Evolutionary conservation across 2,888 invertebrate genomes (phyloP).

Genomic region (Sarcophaga variegata): DNA sequence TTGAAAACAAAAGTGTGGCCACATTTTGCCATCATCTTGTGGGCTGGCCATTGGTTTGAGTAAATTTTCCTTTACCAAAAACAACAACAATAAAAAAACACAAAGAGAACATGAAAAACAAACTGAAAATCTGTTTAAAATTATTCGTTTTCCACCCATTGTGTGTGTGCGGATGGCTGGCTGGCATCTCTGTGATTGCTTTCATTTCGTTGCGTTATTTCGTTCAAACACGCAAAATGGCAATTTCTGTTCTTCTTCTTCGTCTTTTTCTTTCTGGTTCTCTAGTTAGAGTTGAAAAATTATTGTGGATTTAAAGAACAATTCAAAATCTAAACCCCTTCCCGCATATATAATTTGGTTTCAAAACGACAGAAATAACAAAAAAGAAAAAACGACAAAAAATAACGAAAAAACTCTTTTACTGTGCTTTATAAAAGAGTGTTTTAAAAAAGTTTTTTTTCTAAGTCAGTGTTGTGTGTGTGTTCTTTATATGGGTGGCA

Average conservation of each 20-base stretch:
- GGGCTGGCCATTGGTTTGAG: slow-evolving; percentile 40
- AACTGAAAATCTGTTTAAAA: neutral
- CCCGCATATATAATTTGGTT: neutral
- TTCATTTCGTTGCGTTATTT: slow-evolving; percentile 62
- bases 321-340: slow-evolving; percentile 4
- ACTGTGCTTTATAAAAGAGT: neutral
- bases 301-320: slow-evolving; percentile 1
- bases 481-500: slow-evolving; percentile 54
- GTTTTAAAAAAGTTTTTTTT: slow-evolving; percentile 32
- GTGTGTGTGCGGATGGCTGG: neutral
- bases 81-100: neutral
- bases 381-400: slow-evolving; percentile 1
- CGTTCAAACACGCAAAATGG: slow-evolving; percentile 67
- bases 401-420: slow-evolving; percentile 9
- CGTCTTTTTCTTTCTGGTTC: neutral
- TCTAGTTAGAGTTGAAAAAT: slow-evolving; percentile 23
- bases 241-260: slow-evolving; percentile 26
- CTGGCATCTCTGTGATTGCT: slow-evolving; percentile 63
- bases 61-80: neutral
- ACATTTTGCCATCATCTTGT: slow-evolving; percentile 43
- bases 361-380: neutral
- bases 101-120: neutral
- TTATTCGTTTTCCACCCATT: neutral
- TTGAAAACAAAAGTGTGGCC: slow-evolving; percentile 41
- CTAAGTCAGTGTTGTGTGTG: slow-evolving; percentile 29